These are phyloP conservation scores for Gymnarchus niloticus DNA, from an alignment of 2,113 vertebrate species.

Conservation along the genomic window DNA sequence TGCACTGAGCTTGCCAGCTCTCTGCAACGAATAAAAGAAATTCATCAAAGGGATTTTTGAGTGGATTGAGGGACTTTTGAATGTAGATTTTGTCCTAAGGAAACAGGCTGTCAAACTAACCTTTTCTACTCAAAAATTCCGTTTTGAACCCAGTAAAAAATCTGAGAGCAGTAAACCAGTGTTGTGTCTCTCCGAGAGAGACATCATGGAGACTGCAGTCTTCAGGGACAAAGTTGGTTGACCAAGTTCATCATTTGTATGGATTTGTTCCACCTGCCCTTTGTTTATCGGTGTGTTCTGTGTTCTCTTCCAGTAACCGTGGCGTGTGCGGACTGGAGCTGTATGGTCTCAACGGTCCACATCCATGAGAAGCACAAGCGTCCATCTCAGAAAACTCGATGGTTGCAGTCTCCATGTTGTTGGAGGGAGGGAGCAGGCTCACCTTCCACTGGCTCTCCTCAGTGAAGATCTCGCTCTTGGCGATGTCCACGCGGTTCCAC, in stretches of 20 bases:
- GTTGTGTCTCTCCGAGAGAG: no score
- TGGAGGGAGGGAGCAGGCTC: background rate
- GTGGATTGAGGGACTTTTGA: no score
- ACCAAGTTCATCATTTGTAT: no score
- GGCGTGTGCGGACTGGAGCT: background rate
- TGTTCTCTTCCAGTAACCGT: background rate
- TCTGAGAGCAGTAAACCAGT: no score
- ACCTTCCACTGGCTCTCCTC: conserved; percentile 89
- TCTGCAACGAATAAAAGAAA: no score
- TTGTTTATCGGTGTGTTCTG: background rate
- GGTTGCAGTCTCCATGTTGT: background rate
- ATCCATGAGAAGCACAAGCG: background rate
- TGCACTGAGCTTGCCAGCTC: no score
- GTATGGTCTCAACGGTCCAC: background rate
- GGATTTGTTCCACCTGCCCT: no score
- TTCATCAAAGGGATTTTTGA: no score
- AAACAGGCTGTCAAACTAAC: background rate
- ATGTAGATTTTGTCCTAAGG: background rate
- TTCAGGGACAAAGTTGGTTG: no score
- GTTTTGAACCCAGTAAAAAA: background rate
- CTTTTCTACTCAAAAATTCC: background rate
- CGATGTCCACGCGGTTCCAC: conserved; percentile 93
- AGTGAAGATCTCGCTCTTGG: conserved; percentile 84
- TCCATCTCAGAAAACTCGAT: background rate
- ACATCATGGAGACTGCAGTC: no score